Conservation (phyloP, 2,113 vertebrate genomes). For the Genyomyrus donnyi region DNA sequence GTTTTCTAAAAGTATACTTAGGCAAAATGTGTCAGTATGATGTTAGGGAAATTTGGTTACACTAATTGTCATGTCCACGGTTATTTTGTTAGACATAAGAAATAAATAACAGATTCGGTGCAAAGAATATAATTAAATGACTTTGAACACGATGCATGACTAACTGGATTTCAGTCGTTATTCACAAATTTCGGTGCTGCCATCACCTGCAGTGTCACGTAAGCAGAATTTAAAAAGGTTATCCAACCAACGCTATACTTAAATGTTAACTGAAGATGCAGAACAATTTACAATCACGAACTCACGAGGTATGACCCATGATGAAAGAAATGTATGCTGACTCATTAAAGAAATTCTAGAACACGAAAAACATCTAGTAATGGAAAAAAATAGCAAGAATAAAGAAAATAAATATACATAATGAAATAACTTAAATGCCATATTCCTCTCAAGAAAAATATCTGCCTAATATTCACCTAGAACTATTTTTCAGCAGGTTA, state of each 20-base stretch:
- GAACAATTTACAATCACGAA: neutral
- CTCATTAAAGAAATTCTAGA: neutral
- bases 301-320: neutral
- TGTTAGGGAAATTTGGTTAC: neutral
- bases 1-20: neutral
- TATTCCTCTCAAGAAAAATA: neutral
- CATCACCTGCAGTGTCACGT: neutral
- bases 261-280: neutral
- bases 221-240: neutral
- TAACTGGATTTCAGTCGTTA: neutral
- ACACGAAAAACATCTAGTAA: neutral
- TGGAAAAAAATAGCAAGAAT: neutral
- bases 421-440: neutral
- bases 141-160: neutral
- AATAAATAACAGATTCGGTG: neutral
- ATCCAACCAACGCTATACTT: neutral
- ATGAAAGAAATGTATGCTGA: neutral
- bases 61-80: neutral
- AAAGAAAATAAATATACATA: neutral
- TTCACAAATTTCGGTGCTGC: neutral
- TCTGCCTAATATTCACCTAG: neutral
- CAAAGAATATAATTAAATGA: neutral
- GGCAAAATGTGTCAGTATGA: neutral
- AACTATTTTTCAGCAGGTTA: neutral
- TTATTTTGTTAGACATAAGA: neutral